Evolutionary conservation across 2,888 invertebrate genomes (phyloP).

Genomic region (Isoperla grammatica): DNA sequence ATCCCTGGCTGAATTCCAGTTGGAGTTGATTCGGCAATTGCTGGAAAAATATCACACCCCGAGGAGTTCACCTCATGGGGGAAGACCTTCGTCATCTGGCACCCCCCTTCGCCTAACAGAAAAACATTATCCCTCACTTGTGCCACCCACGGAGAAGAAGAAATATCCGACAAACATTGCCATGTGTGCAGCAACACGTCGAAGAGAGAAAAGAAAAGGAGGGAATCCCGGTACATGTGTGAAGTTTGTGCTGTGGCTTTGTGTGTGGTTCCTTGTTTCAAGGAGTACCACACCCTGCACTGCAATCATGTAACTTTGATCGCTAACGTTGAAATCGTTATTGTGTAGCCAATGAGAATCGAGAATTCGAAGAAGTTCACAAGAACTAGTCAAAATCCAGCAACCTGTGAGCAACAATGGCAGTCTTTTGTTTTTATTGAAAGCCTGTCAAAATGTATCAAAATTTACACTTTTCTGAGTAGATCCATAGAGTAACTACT

Average conservation of each 20-base stretch:
- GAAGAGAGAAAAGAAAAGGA: slow-evolving; percentile 15
- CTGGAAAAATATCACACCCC: slow-evolving; percentile 26
- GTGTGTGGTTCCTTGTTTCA: slow-evolving; percentile 7
- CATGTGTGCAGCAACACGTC: slow-evolving; percentile 23
- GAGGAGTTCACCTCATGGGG: slow-evolving; percentile 3
- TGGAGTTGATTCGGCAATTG: slow-evolving; percentile 28
- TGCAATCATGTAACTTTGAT: no score
- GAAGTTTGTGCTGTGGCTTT: background rate
- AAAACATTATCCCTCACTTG: slow-evolving; percentile 18
- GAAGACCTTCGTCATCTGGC: slow-evolving; percentile 14
- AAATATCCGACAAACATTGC: slow-evolving; percentile 13
- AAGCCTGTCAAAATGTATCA: no score
- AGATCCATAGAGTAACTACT: no score
- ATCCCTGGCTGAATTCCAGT: slow-evolving; percentile 29
- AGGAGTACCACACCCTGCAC: background rate
- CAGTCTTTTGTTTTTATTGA: no score
- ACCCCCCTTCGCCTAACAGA: slow-evolving; percentile 22
- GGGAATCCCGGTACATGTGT: slow-evolving; percentile 8
- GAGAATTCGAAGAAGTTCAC: no score
- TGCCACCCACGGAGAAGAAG: slow-evolving; percentile 2
- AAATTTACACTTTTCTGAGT: no score
- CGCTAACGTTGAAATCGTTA: no score
- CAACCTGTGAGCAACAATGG: no score
- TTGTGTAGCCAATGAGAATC: no score
- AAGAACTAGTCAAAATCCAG: no score